phyloP scores from a whole-genome alignment of 2,113 vertebrate species.

The Sphyrna mokarran region DNA sequence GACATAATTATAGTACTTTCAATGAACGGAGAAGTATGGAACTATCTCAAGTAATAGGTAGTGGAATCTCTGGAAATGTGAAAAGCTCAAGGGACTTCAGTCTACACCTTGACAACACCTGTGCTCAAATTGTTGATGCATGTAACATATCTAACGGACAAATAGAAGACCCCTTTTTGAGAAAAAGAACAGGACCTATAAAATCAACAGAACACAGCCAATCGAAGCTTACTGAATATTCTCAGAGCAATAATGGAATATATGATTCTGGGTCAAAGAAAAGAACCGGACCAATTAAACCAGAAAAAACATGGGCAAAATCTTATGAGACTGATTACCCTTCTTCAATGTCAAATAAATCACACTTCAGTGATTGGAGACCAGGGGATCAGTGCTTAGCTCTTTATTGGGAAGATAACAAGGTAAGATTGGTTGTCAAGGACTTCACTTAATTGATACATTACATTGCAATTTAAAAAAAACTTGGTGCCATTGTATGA shows the following conservation, averaged over 20 bases:
- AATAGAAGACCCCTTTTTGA: conserved; percentile 59
- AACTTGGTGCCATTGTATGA: neutral
- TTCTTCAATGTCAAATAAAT: conserved; percentile 40
- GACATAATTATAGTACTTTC: conserved; percentile 63
- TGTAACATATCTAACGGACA: conserved; percentile 76
- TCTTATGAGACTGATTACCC: conserved; percentile 62
- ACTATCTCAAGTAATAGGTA: conserved; percentile 55
- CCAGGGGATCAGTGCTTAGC: conserved; percentile 90
- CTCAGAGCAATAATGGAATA: conserved; percentile 58
- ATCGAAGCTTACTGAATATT: conserved; percentile 55
- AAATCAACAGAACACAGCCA: conserved; percentile 59
- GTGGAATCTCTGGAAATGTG: conserved; percentile 54
- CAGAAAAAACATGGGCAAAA: conserved; percentile 69
- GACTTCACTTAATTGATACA: neutral
- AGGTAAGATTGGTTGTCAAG: conserved; percentile 60
- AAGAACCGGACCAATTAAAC: conserved; percentile 76
- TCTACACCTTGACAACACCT: conserved; percentile 58
- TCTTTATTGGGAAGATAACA: conserved; percentile 96
- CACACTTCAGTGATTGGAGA: conserved; percentile 66
- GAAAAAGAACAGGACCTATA: conserved; percentile 80
- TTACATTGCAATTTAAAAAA: neutral
- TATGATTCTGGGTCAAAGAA: conserved; percentile 72
- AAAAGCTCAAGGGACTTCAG: conserved; percentile 64
- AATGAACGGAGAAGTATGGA: conserved; percentile 58
- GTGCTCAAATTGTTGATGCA: conserved; percentile 56